Conservation (phyloP, 2,113 vertebrate species). For the Columba janthina region DNA sequence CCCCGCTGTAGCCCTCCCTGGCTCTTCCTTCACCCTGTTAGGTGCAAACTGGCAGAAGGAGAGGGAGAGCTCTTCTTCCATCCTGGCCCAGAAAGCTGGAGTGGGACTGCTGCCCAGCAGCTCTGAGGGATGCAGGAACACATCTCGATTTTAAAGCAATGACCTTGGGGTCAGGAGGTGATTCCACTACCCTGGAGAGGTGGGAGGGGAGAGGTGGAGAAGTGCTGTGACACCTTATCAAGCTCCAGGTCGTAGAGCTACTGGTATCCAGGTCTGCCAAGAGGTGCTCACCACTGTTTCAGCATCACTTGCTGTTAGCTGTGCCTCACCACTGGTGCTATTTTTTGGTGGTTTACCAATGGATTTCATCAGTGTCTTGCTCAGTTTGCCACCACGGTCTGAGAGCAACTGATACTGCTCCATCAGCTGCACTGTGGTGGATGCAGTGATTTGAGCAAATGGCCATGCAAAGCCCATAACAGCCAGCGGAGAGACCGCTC, state of each 20-base stretch:
- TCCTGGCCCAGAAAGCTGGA: neutral
- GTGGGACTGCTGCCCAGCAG: neutral
- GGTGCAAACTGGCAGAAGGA: neutral
- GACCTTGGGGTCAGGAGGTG: rapidly evolving
- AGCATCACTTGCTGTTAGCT: rapidly evolving
- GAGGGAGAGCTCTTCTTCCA: neutral
- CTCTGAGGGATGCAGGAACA: neutral
- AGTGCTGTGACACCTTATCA: neutral
- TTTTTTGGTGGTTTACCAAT: neutral
- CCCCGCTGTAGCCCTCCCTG: neutral
- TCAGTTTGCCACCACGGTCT: neutral
- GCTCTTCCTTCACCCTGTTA: neutral
- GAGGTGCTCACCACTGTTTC: neutral
- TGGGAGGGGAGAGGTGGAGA: rapidly evolving
- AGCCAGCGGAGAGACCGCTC: rapidly evolving
- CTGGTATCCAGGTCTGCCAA: neutral
- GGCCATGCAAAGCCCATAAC: neutral
- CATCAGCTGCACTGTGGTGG: neutral
- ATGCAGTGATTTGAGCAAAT: neutral
- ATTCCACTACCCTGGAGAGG: neutral
- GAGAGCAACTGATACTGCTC: neutral
- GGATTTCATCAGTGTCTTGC: neutral
- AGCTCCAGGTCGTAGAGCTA: neutral
- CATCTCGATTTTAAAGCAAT: neutral
- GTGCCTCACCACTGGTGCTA: neutral